Evolutionary conservation across 2,797 vertebrate species (phyloP).

Genomic region (Spinus pinus): DNA sequence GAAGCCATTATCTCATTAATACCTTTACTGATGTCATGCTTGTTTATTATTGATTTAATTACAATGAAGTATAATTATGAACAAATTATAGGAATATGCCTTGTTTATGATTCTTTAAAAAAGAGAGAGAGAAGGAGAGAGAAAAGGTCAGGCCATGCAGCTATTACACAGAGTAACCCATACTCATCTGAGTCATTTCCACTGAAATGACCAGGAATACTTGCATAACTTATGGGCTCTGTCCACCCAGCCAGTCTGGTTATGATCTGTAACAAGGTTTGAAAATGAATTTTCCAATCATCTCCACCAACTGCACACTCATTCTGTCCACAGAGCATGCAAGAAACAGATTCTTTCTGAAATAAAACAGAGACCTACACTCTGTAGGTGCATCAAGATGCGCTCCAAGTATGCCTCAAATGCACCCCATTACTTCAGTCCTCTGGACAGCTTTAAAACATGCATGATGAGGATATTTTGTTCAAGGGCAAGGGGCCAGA

Average conservation of each 20-base stretch:
- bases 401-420: not conserved
- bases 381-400: not conserved
- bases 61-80: conserved; percentile 20
- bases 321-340: not conserved
- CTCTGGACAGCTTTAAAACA: not conserved
- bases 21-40: not conserved
- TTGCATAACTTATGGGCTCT: not conserved
- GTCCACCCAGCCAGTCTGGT: not conserved
- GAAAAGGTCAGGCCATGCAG: not conserved
- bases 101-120: not conserved
- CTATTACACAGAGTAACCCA: not conserved
- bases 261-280: not conserved
- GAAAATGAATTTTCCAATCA: not conserved
- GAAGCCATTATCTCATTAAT: conserved; percentile 3
- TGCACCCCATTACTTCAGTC: not conserved
- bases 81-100: conserved; percentile 39
- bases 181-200: not conserved
- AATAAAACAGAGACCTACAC: not conserved
- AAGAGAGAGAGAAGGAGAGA: not conserved
- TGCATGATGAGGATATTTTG: not conserved
- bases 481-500: not conserved
- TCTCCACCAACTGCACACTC: not conserved
- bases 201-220: not conserved
- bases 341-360: accelerated
- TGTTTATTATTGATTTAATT: conserved; percentile 24